Evolutionary conservation across 2,113 vertebrate species (phyloP).

Genomic region (Epinephelus cyanopodus): DNA sequence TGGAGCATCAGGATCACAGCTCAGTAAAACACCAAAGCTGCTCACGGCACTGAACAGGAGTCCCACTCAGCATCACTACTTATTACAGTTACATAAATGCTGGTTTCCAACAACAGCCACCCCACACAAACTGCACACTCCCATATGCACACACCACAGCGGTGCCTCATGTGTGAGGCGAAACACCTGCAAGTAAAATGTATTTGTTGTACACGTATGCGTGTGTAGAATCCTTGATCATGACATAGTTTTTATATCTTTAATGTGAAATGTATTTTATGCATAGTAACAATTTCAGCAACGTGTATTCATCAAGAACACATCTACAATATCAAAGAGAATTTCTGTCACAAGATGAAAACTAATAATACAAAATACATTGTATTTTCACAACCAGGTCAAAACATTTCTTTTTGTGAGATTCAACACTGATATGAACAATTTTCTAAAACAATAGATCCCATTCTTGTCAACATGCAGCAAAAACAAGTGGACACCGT

Average conservation of each 20-base stretch:
- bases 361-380: not conserved
- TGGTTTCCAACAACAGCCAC: slow-evolving; percentile 53
- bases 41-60: slow-evolving; percentile 59
- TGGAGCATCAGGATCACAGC: slow-evolving; percentile 73
- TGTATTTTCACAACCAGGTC: not conserved
- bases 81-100: slow-evolving; percentile 81
- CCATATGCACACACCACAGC: slow-evolving; percentile 22
- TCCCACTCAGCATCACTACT: slow-evolving; percentile 78
- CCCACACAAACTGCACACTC: slow-evolving; percentile 55
- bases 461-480: slow-evolving; percentile 46
- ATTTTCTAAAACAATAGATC: slow-evolving; percentile 20
- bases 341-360: not conserved
- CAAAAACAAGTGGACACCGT: slow-evolving; percentile 23
- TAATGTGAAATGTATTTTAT: slow-evolving; percentile 10
- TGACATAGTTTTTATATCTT: slow-evolving; percentile 7
- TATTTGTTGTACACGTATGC: not conserved
- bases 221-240: not conserved
- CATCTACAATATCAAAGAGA: not conserved
- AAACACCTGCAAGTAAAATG: slow-evolving; percentile 51
- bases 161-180: slow-evolving; percentile 9
- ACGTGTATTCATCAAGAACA: not conserved
- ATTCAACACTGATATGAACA: not conserved
- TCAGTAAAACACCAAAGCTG: slow-evolving; percentile 60
- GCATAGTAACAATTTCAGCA: not conserved
- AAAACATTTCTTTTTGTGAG: not conserved